Evolutionary conservation across 2,113 vertebrate species (phyloP), one percentile per base, ranked within the genome.

Genomic region (Pteronura brasiliensis): DNA sequence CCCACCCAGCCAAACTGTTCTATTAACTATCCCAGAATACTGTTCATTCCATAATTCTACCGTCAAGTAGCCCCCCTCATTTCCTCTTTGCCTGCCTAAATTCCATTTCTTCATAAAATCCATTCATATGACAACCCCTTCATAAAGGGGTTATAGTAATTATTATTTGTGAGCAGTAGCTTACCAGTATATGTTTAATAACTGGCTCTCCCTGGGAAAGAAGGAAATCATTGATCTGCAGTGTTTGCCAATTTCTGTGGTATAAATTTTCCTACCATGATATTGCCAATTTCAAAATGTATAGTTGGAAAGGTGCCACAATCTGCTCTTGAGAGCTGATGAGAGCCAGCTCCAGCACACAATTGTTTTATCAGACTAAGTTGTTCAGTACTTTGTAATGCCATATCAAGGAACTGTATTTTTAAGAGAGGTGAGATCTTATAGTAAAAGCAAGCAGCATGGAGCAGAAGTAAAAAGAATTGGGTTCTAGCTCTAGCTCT

Each of bases 251-350:
- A 49, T 76, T 88, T 96, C 81, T 69, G 8, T 69, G 31, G 13
- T 47, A 21, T 67, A 74, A 85, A 42, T 74, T 96, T n/a, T 77
- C 25, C 63, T 69, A 85, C 36, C 2, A 31, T 49, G 7, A 31
- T 36, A 55, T 81, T 10, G 49, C 25, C 55, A 84, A 8, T 84
- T 92, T 97, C 55, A 91, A 87, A 95, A 93, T 13, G 47, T 91
- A 1, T 18, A 59, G 20, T 80, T 79, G 36, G 23, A 36, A 89
- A 95, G 3, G 4, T 93, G 20, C 80, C 67, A 82, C 42, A 69
- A 25, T 47, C 20, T n/a, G 20, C 34, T 82, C 86, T 49, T 47
- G 29, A 77, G 52, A 86, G 14, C 42, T 31, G 2, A 23, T 47
- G 21, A 91, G 25, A 88, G 63, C 31, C 23, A 47, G 36, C 47